These are phyloP conservation scores for Chelonoidis abingdonii DNA, from an alignment of 2,113 vertebrate species.

Conservation along the genomic window DNA sequence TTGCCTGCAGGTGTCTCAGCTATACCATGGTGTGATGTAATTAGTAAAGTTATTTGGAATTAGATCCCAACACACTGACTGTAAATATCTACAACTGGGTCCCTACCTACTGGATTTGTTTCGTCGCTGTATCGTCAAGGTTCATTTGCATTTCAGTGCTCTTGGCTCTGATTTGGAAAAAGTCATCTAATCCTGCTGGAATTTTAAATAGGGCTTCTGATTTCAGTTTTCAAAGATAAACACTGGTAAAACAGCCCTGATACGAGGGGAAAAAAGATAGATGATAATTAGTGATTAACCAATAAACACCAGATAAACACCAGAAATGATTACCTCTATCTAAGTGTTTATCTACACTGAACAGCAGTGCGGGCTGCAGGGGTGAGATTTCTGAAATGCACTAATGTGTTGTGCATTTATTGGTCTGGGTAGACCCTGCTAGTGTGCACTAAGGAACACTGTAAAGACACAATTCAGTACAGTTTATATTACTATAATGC, in stretches of 20 bases:
- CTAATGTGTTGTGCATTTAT: not conserved
- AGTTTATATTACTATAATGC: not conserved
- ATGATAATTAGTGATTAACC: not conserved
- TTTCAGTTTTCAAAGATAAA: not conserved
- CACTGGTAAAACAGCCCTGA: not conserved
- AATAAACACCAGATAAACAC: not conserved
- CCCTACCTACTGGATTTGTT: not conserved
- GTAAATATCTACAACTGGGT: accelerated
- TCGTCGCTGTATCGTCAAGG: not conserved
- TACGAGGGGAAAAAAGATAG: not conserved
- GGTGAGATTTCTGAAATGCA: not conserved
- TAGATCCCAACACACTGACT: too few relatives aligned
- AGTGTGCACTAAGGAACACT: not conserved
- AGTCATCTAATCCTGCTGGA: not conserved
- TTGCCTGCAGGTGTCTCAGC: not conserved
- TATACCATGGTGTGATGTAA: accelerated
- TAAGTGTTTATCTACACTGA: not conserved
- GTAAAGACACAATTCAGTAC: not conserved
- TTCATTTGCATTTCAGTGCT: not conserved
- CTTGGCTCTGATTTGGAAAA: not conserved
- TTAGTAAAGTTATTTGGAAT: accelerated
- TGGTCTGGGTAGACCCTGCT: not conserved
- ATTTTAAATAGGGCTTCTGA: not conserved
- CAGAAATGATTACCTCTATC: not conserved
- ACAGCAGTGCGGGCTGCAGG: not conserved